These are phyloP conservation scores for Actenoides hombroni DNA, from an alignment of 2,113 vertebrate genomes.

Conservation along the genomic window DNA sequence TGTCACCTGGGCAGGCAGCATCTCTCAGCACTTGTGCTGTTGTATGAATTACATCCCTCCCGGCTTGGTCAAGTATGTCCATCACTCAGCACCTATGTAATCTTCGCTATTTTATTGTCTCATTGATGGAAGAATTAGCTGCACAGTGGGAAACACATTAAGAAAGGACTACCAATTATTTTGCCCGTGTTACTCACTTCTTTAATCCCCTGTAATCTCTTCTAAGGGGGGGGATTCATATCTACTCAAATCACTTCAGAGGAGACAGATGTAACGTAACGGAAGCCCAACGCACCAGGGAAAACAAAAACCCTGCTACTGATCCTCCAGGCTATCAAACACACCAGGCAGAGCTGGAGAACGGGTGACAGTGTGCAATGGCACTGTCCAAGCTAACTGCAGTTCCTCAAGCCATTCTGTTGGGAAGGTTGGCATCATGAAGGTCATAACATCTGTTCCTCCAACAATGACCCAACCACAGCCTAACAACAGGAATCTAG, in stretches of 20 bases:
- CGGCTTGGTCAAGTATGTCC: slow-evolving; percentile 53
- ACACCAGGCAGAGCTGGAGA: neutral
- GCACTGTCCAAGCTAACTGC: neutral
- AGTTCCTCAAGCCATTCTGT: neutral
- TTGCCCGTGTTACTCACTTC: neutral
- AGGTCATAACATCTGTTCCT: neutral
- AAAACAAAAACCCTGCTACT: slow-evolving; percentile 9
- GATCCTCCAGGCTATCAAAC: neutral
- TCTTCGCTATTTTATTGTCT: slow-evolving; percentile 61
- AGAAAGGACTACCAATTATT: slow-evolving; percentile 41
- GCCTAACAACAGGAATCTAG: neutral
- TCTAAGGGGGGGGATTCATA: slow-evolving; percentile 14
- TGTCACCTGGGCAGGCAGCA: slow-evolving; percentile 56
- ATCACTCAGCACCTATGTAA: slow-evolving; percentile 65
- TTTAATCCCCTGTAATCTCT: slow-evolving; percentile 59
- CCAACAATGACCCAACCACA: neutral
- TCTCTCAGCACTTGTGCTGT: slow-evolving; percentile 64
- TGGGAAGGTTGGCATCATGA: neutral
- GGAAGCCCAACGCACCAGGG: neutral
- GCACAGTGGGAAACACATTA: slow-evolving; percentile 59
- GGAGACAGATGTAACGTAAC: neutral
- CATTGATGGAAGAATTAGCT: slow-evolving; percentile 61
- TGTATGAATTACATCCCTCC: slow-evolving; percentile 62
- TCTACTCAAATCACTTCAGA: slow-evolving; percentile 34
- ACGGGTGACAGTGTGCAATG: neutral